These are phyloP conservation scores for Paedocypris micromegethes DNA, from an alignment of 2,797 vertebrate species.

Conservation along the genomic window DNA sequence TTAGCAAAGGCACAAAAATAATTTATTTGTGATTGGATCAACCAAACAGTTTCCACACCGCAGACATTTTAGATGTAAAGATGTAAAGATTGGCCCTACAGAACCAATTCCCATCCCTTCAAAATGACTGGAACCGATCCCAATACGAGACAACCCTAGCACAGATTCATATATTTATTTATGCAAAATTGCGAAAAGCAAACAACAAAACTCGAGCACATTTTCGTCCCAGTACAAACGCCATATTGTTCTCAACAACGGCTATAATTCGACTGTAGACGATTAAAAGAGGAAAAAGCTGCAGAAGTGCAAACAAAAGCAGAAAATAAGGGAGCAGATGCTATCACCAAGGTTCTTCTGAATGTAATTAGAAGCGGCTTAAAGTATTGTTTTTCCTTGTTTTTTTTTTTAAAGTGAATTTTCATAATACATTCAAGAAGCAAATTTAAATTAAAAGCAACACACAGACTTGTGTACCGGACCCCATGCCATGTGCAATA, in stretches of 20 bases:
- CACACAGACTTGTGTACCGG: conserved; percentile 1
- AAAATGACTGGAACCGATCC: too few species aligned
- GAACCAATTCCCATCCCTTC: too few species aligned
- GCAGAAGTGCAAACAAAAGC: conserved; percentile 16
- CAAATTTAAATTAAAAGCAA: neutral
- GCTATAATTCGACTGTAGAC: neutral
- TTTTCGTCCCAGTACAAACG: neutral
- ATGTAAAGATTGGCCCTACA: too few species aligned
- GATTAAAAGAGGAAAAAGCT: conserved; percentile 6
- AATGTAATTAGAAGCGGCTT: conserved; percentile 27
- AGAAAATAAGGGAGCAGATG: conserved; percentile 32
- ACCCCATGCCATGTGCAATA: conserved; percentile 4
- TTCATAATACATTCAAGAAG: too few species aligned
- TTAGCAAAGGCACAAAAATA: too few species aligned
- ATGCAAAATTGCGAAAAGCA: too few species aligned
- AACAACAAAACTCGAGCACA: too few species aligned
- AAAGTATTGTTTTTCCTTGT: conserved; percentile 3
- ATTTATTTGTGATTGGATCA: too few species aligned
- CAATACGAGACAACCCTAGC: too few species aligned
- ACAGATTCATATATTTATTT: too few species aligned
- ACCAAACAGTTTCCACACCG: too few species aligned
- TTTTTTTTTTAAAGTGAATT: neutral
- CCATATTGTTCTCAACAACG: neutral
- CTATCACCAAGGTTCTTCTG: conserved; percentile 13
- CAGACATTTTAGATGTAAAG: too few species aligned